These are phyloP conservation scores for Catocala nupta DNA, from an alignment of 2,888 invertebrate species.

Conservation along the genomic window DNA sequence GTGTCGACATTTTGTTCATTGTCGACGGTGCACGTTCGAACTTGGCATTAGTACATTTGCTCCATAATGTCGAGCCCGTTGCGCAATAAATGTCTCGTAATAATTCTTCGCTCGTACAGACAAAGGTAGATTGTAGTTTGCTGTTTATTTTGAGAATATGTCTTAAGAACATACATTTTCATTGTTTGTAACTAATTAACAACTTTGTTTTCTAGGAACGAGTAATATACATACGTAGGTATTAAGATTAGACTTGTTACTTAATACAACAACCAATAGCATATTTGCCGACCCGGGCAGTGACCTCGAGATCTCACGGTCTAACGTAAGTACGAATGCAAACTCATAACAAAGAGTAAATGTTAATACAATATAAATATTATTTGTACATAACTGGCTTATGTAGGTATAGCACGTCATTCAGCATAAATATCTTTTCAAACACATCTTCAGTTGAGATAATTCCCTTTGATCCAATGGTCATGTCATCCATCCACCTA, in stretches of 20 bases:
- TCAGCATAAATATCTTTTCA: conserved; percentile 10
- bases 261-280: no score
- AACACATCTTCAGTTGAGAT: conserved; percentile 23
- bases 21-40: conserved; percentile 32
- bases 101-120: conserved; percentile 24
- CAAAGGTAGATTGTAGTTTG: conserved; percentile 21
- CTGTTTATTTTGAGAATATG: conserved; percentile 8
- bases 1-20: conserved; percentile 38
- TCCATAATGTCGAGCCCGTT: conserved; percentile 32
- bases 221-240: no score
- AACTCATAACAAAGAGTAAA: no score
- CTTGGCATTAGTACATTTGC: conserved; percentile 28
- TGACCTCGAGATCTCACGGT: no score
- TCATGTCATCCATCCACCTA: conserved; percentile 27
- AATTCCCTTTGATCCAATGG: conserved; percentile 26
- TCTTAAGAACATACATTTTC: conserved; percentile 1
- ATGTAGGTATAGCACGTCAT: no score
- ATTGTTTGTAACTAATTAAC: conserved; percentile 1
- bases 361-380: no score
- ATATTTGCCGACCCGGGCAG: no score
- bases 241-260: no score
- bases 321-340: no score
- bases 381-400: no score
- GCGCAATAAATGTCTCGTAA: conserved; percentile 34
- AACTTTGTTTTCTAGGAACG: conserved; percentile 11